These are phyloP conservation scores for Lepus americanus DNA, from an alignment of 2,113 vertebrate genomes.

Conservation along the genomic window DNA sequence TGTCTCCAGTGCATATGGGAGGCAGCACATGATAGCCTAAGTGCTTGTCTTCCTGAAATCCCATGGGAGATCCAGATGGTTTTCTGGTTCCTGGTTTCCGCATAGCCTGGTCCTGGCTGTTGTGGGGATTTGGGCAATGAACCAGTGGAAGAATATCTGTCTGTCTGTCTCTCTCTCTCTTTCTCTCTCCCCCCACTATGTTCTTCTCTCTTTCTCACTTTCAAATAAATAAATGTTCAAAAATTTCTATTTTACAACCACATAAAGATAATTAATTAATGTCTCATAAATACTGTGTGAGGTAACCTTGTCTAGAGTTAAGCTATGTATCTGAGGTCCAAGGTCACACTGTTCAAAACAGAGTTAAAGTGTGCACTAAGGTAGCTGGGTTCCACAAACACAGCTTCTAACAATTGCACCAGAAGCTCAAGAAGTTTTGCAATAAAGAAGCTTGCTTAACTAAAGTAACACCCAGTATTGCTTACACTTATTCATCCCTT, in stretches of 20 bases:
- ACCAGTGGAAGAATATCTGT: too few relatives aligned
- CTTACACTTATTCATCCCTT: not conserved
- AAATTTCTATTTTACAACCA: not conserved
- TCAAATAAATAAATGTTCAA: too few relatives aligned
- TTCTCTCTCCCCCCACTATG: too few relatives aligned
- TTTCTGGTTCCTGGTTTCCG: too few relatives aligned
- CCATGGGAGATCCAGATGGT: too few relatives aligned
- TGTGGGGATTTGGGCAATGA: too few relatives aligned
- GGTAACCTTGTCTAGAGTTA: not conserved
- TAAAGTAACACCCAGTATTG: not conserved
- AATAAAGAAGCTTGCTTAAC: not conserved
- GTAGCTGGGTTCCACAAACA: not conserved
- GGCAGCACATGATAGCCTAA: too few relatives aligned
- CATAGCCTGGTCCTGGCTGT: too few relatives aligned
- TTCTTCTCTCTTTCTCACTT: too few relatives aligned
- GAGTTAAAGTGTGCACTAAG: not conserved
- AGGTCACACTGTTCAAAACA: not conserved
- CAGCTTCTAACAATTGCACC: not conserved
- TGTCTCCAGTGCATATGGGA: too few relatives aligned
- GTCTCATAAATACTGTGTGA: constrained; percentile 6
- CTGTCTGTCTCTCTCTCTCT: too few relatives aligned
- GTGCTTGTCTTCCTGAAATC: too few relatives aligned
- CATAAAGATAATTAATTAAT: not conserved
- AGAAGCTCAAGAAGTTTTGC: not conserved
- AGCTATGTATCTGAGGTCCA: not conserved